Conservation (phyloP, 2,113 vertebrate genomes). For the Pavo muticus region DNA sequence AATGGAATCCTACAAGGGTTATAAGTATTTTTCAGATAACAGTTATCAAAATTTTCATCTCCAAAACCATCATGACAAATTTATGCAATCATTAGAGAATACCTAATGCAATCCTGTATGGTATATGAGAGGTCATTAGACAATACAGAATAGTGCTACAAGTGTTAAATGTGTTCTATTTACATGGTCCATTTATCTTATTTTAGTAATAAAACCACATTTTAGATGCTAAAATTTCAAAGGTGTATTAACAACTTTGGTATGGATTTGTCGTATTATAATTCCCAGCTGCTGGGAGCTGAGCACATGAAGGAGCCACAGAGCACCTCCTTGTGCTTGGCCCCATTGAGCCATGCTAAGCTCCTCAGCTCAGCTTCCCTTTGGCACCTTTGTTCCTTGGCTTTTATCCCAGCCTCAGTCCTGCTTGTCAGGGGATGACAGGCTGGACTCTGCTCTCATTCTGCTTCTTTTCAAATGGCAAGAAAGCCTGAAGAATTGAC, state of each 20-base stretch:
- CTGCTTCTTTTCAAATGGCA: not conserved
- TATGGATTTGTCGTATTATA: not conserved
- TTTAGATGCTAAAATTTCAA: conserved; percentile 37
- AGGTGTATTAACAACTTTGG: not conserved
- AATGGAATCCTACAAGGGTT: conserved; percentile 24
- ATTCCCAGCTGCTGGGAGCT: not conserved
- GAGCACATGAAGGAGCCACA: not conserved
- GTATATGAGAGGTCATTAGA: not conserved
- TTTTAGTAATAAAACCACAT: conserved; percentile 39
- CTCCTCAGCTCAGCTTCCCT: conserved; percentile 10
- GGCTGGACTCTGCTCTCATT: conserved; percentile 33
- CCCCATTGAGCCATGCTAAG: not conserved
- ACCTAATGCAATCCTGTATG: conserved; percentile 51
- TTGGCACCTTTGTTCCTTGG: conserved; percentile 34
- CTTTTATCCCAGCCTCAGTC: conserved; percentile 47
- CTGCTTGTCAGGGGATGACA: conserved; percentile 31
- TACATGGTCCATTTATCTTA: conserved; percentile 42
- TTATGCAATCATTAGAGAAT: conserved; percentile 60
- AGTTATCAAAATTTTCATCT: conserved; percentile 44
- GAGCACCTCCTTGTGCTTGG: not conserved
- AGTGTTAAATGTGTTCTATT: conserved; percentile 56
- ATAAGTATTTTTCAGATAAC: conserved; percentile 46
- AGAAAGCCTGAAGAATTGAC: conserved; percentile 58
- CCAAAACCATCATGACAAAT: conserved; percentile 67
- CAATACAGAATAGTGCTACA: conserved; percentile 11